These are phyloP conservation scores for Ericerus pela DNA, from an alignment of 1,140 invertebrate genomes.

Conservation along the genomic window DNA sequence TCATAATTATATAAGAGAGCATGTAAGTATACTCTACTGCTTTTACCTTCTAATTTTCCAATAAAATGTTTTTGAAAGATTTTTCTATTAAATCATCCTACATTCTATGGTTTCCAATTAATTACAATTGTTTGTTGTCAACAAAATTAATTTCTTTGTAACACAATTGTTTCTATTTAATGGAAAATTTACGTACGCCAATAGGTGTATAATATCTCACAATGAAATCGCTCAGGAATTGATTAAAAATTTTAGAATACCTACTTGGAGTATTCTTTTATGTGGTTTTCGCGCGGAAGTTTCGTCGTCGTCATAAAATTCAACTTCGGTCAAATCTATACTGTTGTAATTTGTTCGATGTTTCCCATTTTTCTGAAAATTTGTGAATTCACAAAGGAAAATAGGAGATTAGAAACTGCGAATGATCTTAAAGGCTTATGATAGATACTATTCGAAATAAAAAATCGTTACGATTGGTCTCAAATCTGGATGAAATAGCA, in stretches of 20 bases:
- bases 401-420: too few relatives aligned
- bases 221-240: neutral
- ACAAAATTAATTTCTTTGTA: neutral
- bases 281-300: constrained; percentile 22
- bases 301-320: constrained; percentile 57
- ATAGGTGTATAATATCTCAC: neutral
- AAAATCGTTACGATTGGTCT: constrained; percentile 49
- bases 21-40: too few relatives aligned
- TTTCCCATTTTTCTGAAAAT: constrained; percentile 44
- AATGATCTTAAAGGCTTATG: too few relatives aligned
- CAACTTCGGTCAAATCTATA: constrained; percentile 88
- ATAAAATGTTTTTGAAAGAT: too few relatives aligned
- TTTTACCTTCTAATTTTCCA: too few relatives aligned
- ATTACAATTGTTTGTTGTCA: too few relatives aligned
- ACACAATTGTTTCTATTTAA: neutral
- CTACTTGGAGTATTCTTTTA: constrained; percentile 25
- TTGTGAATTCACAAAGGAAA: neutral
- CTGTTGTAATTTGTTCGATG: constrained; percentile 91
- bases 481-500: constrained; percentile 63
- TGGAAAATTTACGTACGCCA: neutral
- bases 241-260: neutral
- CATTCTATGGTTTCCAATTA: too few relatives aligned
- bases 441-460: too few relatives aligned
- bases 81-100: too few relatives aligned
- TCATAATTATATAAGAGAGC: too few relatives aligned